Percentiles rank a stretch among this genome's conserved stretches.
Evolutionary conservation across 2,888 invertebrate species (phyloP).

Genomic region (Torymus tubicola): DNA sequence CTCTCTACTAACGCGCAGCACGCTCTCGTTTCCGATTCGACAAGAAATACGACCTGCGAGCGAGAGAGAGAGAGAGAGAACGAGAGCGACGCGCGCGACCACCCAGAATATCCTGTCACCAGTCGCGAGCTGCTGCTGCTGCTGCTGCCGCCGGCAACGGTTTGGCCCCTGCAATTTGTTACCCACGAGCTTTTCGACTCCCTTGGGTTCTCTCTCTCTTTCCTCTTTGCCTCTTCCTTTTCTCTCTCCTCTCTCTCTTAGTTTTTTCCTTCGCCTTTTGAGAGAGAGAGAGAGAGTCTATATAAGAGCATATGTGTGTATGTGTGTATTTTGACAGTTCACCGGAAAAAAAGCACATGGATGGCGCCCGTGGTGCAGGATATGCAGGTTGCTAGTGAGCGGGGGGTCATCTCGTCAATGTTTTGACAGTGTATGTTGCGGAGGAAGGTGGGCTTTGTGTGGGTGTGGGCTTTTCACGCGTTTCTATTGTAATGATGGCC

Average conservation of each 20-base stretch:
- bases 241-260: conserved; percentile 5
- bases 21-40: conserved; percentile 65
- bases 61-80: conserved; percentile 21
- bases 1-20: conserved; percentile 14
- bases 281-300: not conserved
- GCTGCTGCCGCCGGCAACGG: conserved; percentile 43
- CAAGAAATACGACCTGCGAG: conserved; percentile 69
- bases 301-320: too few relatives aligned
- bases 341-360: conserved; percentile 8
- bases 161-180: conserved; percentile 50
- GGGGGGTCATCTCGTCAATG: not conserved
- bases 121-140: conserved; percentile 59
- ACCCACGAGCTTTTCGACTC: conserved; percentile 30
- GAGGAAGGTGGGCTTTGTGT: too few relatives aligned
- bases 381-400: not conserved
- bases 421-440: conserved; percentile 29
- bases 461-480: too few relatives aligned
- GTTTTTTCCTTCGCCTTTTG: not conserved
- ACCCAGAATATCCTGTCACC: conserved; percentile 75
- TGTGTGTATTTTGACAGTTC: conserved; percentile 41
- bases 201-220: not conserved
- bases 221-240: not conserved
- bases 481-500: too few relatives aligned
- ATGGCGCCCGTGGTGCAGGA: conserved; percentile 7
- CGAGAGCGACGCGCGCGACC: conserved; percentile 68